These are phyloP conservation scores for Apamea epomidion DNA, from an alignment of 2,888 invertebrate species.

Conservation along the genomic window DNA sequence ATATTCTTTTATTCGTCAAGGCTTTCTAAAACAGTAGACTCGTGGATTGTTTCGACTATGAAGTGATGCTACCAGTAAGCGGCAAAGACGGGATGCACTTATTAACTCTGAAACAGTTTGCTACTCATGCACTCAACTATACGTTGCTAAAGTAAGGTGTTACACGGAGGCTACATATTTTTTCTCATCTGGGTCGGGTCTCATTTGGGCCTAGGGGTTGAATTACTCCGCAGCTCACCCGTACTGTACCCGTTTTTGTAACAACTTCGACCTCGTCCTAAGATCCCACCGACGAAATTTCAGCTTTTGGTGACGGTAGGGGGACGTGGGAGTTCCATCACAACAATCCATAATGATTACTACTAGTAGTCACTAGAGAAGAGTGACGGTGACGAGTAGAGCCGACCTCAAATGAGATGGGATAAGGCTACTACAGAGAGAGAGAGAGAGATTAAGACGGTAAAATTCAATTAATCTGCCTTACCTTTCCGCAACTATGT, in stretches of 20 bases:
- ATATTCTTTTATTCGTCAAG: not conserved
- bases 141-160: not conserved
- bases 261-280: not conserved
- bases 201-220: not conserved
- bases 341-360: no score
- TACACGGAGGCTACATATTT: not conserved
- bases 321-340: not conserved
- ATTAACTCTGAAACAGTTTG: not conserved
- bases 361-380: not conserved
- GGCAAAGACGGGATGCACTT: not conserved
- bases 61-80: not conserved
- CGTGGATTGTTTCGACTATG: not conserved
- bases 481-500: not conserved
- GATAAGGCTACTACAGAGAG: not conserved
- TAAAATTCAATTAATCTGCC: not conserved
- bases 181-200: not conserved
- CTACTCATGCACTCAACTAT: not conserved
- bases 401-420: not conserved
- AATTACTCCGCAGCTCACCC: not conserved
- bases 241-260: not conserved
- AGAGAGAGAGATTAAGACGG: constrained; percentile 4
- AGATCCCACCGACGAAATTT: not conserved
- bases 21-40: not conserved
- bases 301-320: not conserved
- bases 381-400: not conserved